phyloP scores from a whole-genome alignment of 2,888 invertebrate species.

The Papilio elwesi region DNA sequence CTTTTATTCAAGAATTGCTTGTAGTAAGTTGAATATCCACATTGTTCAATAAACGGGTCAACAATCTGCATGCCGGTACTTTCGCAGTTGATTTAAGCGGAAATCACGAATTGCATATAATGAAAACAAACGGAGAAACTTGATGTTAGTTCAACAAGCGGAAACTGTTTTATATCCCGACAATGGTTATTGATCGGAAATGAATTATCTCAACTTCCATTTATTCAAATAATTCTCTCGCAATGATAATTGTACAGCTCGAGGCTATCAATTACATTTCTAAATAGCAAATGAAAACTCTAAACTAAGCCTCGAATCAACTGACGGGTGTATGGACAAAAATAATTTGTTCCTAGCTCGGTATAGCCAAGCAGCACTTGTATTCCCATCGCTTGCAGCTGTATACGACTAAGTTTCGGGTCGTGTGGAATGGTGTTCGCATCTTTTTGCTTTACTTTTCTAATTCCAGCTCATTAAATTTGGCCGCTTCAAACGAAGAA shows the following conservation, averaged over 20 bases:
- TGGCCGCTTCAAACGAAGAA: no score
- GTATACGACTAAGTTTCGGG: no score
- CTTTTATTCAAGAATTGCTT: neutral
- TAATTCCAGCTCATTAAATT: no score
- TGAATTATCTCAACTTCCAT: slow-evolving; percentile 11
- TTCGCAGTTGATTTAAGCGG: slow-evolving; percentile 21
- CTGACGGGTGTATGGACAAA: no score
- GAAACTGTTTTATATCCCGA: slow-evolving; percentile 19
- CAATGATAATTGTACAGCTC: neutral
- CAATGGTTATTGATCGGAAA: slow-evolving; percentile 23
- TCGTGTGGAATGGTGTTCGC: no score
- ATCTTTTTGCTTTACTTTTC: no score
- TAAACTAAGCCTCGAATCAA: no score
- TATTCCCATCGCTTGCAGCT: no score
- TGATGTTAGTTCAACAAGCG: slow-evolving; percentile 21
- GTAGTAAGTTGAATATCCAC: slow-evolving; percentile 7
- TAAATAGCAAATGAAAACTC: neutral
- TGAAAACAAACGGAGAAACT: slow-evolving; percentile 23
- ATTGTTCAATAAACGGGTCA: slow-evolving; percentile 11
- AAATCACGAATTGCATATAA: slow-evolving; percentile 18
- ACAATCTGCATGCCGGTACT: slow-evolving; percentile 14
- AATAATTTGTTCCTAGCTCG: no score
- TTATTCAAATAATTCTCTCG: slow-evolving; percentile 4
- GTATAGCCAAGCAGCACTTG: no score
- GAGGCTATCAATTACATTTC: slow-evolving; percentile 16